Evolutionary conservation across 2,888 invertebrate genomes (phyloP).

Genomic region (Zaprionus obscuricornis): DNA sequence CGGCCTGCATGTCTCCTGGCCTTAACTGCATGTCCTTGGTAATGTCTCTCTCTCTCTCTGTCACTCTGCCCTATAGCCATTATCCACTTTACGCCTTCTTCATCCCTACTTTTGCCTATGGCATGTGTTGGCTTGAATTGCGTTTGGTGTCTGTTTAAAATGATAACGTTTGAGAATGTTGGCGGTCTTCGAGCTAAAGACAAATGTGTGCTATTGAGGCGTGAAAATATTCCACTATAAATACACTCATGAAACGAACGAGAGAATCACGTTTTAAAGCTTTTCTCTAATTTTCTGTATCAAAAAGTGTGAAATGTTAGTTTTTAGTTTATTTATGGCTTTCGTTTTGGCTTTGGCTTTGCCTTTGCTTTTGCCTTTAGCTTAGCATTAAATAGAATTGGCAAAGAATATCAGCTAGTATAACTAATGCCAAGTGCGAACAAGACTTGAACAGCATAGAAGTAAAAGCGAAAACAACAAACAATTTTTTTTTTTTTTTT

Average conservation of each 20-base stretch:
- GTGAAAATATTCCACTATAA: constrained; percentile 76
- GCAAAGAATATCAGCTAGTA: constrained; percentile 5
- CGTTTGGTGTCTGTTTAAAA: constrained; percentile 63
- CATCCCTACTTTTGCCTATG: constrained; percentile 15
- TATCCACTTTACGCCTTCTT: too few relatives aligned
- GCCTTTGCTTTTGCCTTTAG: constrained; percentile 55
- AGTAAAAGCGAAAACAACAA: too few relatives aligned
- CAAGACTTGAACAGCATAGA: constrained; percentile 8
- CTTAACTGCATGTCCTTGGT: constrained; percentile 35
- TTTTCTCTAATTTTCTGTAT: constrained; percentile 52
- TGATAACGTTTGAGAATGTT: constrained; percentile 72
- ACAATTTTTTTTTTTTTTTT: too few relatives aligned
- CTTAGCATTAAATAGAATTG: constrained; percentile 3
- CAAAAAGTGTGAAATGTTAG: constrained; percentile 47
- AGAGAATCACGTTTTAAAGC: constrained; percentile 43
- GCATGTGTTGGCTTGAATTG: constrained; percentile 21
- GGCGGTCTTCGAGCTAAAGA: constrained; percentile 55
- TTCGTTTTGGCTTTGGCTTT: constrained; percentile 41
- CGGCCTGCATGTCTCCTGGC: constrained; percentile 18
- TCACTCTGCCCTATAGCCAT: too few relatives aligned
- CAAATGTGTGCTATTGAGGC: constrained; percentile 75
- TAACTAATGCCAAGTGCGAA: too few relatives aligned
- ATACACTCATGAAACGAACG: constrained; percentile 49
- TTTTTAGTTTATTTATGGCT: constrained; percentile 61
- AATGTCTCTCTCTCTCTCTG: constrained; percentile 5